Evolutionary conservation across 2,888 invertebrate genomes (phyloP).

Genomic region (Diarsia dahlii): DNA sequence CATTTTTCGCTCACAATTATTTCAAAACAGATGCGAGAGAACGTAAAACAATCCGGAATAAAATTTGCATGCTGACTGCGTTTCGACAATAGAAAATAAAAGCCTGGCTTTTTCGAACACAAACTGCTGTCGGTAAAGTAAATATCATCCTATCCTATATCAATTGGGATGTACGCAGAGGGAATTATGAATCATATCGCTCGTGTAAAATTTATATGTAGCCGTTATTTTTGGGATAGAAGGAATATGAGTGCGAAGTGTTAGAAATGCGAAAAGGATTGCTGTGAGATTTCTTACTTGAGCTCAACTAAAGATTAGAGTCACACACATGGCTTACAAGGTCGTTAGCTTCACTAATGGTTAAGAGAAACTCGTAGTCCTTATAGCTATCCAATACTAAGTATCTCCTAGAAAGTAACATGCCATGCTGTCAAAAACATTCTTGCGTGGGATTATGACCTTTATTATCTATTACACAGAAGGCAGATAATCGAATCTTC

Average conservation of each 20-base stretch:
- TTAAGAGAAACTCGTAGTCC: background rate
- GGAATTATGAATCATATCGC: constrained; percentile 60
- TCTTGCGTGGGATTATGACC: background rate
- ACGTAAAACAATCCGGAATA: constrained; percentile 29
- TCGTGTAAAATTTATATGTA: constrained; percentile 53
- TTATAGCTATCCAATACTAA: background rate
- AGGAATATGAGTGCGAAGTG: constrained; percentile 24
- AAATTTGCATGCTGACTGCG: constrained; percentile 57
- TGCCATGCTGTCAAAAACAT: background rate
- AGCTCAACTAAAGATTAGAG: background rate
- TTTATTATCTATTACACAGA: background rate
- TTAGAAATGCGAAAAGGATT: constrained; percentile 24
- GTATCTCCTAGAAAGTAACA: background rate
- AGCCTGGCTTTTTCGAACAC: constrained; percentile 36
- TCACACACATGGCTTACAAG: background rate
- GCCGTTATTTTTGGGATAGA: constrained; percentile 41
- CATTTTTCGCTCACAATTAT: constrained; percentile 49
- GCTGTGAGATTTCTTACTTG: background rate
- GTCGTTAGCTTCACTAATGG: background rate
- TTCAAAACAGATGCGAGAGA: constrained; percentile 35
- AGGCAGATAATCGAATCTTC: constrained; percentile 30
- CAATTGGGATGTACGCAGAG: constrained; percentile 61
- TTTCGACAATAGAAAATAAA: constrained; percentile 61
- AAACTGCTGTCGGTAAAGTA: constrained; percentile 59
- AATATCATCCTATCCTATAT: constrained; percentile 59